Base-by-base conservation (phyloP, 2,113 vertebrate species). In the Pterophyllum scalare region DNA sequence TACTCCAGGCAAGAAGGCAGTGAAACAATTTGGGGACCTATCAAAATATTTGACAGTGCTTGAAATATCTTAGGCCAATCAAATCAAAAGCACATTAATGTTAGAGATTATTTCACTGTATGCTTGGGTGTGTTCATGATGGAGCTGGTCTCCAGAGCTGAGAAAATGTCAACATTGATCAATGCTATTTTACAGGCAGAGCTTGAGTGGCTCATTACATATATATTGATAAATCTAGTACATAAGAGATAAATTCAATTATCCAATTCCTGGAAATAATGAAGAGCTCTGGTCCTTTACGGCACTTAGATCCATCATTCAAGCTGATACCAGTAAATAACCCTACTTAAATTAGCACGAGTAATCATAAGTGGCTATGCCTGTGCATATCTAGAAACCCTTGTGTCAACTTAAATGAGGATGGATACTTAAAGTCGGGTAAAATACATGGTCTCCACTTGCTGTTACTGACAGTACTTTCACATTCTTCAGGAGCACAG, bases 201-300 rank as follows among this genome's bases (percentile, higher is more conserved):
- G 81, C 87, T 80, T 94, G 88, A 91, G 77, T 61, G 59, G 49
- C 79, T 89, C 72, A 92, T 94, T 93, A 93, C 82, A 90, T 93
- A 87, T 70, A 86, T 86, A 93, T 92, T 90, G 90, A 93, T 87
- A 87, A 79, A 83, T 72, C 67, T 72, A 1, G 19, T 77, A 80
- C 59, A 83, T 77, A 91, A 52, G 33, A 80, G 70, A 83, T 80
- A 75, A 81, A 91, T 93, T 90, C 67, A 93, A 87, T 91, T 82
- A 87, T 76, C 64, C 59, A 75, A 86, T 92, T 79, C 79, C 86
- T 79, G 81, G 82, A 92, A 94, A 91, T 91, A 94, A 94, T 91
- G 78, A 89, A 93, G 83, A 80, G 60, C 70, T 60, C 59, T 65
- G 79, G 61, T 89, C n/a, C 38, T 84, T 85, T 17, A 60, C 57